These are phyloP conservation scores for Phoxinus phoxinus DNA, from an alignment of 2,113 vertebrate genomes.

Conservation along the genomic window DNA sequence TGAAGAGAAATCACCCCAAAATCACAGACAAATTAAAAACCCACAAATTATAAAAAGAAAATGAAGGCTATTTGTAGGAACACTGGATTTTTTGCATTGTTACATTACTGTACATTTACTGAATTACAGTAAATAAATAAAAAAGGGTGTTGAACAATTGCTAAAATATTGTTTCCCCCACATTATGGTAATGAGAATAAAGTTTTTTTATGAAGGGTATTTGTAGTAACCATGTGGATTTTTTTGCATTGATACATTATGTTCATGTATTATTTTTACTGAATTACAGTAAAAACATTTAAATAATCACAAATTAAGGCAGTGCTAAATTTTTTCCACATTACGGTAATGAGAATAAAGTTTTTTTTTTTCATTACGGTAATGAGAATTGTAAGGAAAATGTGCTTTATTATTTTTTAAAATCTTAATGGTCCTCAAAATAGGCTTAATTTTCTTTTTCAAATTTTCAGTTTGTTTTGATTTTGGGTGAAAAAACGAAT, in stretches of 20 bases:
- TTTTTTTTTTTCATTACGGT: neutral
- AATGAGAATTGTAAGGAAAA: neutral
- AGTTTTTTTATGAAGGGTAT: neutral
- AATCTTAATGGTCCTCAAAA: neutral
- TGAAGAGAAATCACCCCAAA: neutral
- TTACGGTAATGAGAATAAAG: neutral
- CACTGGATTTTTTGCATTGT: neutral
- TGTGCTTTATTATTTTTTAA: neutral
- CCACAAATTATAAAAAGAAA: neutral
- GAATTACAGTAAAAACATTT: neutral
- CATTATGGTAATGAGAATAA: neutral
- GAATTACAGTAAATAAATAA: neutral
- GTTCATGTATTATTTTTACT: too few relatives aligned
- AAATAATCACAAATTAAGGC: neutral
- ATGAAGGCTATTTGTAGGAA: neutral
- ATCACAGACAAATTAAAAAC: neutral
- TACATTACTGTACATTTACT: neutral
- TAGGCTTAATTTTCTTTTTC: neutral
- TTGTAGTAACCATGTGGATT: too few relatives aligned
- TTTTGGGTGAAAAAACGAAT: conserved; percentile 1
- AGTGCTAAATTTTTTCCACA: neutral
- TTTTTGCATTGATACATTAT: too few relatives aligned
- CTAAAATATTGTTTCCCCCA: neutral
- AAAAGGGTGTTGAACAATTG: too few relatives aligned
- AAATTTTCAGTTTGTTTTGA: neutral